Evolutionary conservation across 2,797 vertebrate species (phyloP).

Genomic region (Gymnoscopelus braueri): DNA sequence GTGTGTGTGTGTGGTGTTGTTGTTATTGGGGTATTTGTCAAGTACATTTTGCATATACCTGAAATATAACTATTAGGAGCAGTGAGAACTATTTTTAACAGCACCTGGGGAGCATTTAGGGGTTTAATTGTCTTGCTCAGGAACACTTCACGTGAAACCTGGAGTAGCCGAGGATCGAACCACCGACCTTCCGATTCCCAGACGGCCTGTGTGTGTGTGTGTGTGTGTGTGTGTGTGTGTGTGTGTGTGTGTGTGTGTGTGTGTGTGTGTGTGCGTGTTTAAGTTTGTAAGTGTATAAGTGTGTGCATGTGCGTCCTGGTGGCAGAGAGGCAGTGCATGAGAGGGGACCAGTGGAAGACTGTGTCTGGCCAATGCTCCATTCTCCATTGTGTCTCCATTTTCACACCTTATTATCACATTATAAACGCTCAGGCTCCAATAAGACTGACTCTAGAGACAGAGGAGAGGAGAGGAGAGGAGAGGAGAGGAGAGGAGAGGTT

Average conservation of each 20-base stretch:
- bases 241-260: constrained; percentile 26
- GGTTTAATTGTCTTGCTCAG: too few relatives aligned
- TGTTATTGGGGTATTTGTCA: too few relatives aligned
- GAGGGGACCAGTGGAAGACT: constrained; percentile 66
- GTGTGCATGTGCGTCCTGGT: constrained; percentile 52
- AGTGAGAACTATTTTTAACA: too few relatives aligned
- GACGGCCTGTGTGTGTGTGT: too few relatives aligned
- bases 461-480: constrained; percentile 36
- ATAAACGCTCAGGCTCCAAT: constrained; percentile 79
- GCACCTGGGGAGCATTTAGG: too few relatives aligned
- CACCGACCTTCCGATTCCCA: too few relatives aligned
- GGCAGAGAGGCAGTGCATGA: constrained; percentile 50
- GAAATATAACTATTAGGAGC: too few relatives aligned
- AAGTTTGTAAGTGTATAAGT: constrained; percentile 16
- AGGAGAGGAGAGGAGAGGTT: constrained; percentile 18
- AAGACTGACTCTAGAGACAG: constrained; percentile 76
- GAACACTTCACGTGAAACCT: too few relatives aligned
- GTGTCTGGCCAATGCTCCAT: constrained; percentile 73
- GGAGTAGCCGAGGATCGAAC: too few relatives aligned
- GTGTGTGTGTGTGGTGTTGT: too few relatives aligned
- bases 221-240: background rate
- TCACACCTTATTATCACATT: constrained; percentile 89
- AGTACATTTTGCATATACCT: too few relatives aligned
- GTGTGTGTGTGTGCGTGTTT: constrained; percentile 23
- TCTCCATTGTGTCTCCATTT: constrained; percentile 84